Percentiles rank a stretch among this genome's conserved stretches.
These are phyloP conservation scores for Corythaeola cristata DNA, from an alignment of 2,113 vertebrate species.

Conservation along the genomic window DNA sequence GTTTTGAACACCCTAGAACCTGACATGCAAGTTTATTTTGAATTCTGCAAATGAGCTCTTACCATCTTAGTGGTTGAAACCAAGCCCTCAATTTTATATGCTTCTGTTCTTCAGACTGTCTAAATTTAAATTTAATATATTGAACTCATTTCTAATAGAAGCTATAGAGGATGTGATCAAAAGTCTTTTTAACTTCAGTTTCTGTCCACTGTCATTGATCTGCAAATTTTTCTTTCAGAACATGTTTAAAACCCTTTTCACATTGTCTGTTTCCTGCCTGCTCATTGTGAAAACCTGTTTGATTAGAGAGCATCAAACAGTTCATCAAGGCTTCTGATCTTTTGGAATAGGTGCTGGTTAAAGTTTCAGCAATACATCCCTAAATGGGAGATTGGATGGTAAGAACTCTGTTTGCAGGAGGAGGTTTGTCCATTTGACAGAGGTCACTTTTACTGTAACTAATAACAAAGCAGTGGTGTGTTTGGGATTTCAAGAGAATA, in stretches of 20 bases:
- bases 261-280: neutral
- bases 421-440: neutral
- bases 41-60: neutral
- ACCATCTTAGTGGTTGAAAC: neutral
- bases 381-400: neutral
- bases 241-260: neutral
- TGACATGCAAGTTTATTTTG: neutral
- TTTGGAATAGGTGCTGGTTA: neutral
- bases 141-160: neutral
- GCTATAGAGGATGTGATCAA: neutral
- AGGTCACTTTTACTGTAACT: neutral
- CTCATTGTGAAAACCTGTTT: neutral
- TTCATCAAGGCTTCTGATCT: neutral
- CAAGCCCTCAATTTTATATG: neutral
- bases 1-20: neutral
- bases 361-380: neutral
- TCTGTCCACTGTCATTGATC: neutral
- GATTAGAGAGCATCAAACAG: neutral
- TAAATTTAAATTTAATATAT: neutral
- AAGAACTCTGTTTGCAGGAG: neutral
- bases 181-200: conserved; percentile 36
- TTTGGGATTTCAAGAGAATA: neutral
- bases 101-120: neutral
- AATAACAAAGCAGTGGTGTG: neutral
- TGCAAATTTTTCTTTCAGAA: conserved; percentile 25